phyloP scores from a whole-genome alignment of 2,113 vertebrate genomes.

The Pao palembangensis region DNA sequence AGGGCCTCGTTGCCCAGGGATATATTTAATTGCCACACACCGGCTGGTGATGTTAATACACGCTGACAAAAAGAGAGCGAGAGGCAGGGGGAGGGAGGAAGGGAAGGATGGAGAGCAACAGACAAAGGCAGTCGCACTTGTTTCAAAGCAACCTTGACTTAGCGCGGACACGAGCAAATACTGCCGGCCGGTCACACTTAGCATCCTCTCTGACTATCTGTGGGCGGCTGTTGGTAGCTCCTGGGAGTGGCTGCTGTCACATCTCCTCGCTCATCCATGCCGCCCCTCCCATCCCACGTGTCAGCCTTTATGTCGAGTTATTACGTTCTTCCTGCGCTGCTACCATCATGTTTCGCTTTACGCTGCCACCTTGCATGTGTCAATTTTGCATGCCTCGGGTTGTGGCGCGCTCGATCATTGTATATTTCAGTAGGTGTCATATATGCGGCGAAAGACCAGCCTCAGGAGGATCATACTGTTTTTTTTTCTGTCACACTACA shows the following conservation, averaged over 20 bases:
- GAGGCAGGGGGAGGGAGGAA: slow-evolving; percentile 16
- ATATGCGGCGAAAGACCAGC: slow-evolving; percentile 1
- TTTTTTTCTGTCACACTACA: slow-evolving; percentile 13
- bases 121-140: slow-evolving; percentile 36
- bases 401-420: slow-evolving; percentile 9
- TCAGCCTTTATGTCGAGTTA: slow-evolving; percentile 11
- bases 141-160: slow-evolving; percentile 54
- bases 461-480: slow-evolving; percentile 4
- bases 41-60: slow-evolving; percentile 71
- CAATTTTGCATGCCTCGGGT: not conserved
- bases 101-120: not conserved
- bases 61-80: slow-evolving; percentile 58
- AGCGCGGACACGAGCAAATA: slow-evolving; percentile 44
- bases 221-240: not conserved
- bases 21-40: slow-evolving; percentile 73
- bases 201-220: not conserved
- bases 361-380: not conserved
- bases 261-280: not conserved
- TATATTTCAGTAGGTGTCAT: slow-evolving; percentile 44
- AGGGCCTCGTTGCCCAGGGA: slow-evolving; percentile 68
- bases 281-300: not conserved
- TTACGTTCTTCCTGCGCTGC: slow-evolving; percentile 16
- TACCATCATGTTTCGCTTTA: not conserved
- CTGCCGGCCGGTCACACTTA: slow-evolving; percentile 24
- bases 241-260: slow-evolving; percentile 17